Evolutionary conservation across 2,888 invertebrate genomes (phyloP), one percentile per base, ranked within the genome.

Genomic region (Euclidia mi): DNA sequence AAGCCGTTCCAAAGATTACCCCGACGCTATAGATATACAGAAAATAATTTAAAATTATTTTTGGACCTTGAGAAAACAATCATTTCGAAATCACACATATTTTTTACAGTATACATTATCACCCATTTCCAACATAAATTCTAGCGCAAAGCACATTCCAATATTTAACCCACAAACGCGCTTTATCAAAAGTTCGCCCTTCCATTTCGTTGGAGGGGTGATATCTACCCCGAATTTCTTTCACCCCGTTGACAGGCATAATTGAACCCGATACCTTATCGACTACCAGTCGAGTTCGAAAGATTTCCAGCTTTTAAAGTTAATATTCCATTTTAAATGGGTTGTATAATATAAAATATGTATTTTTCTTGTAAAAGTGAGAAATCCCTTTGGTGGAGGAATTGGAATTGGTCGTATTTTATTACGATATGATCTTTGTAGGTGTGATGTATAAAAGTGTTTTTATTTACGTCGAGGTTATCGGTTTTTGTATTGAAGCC

Each of bases 231-330:
- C 14, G 42, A 58, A 42, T 44, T 55, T 59, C 58, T 42, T 58
- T 58, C 49, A 41, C 11, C 45, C 45, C 56, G 81, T 66, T 76
- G 83, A 82, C 79, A 78, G 74, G 47, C 63, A 73, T 79, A 82
- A 83, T 82, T 82, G 81, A 80, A 69, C 75, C 40, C 65, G 78
- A 82, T 80, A 79, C 68, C 71, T 76, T 81, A 83, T 80, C 82
- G 73, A 52, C 10, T 32, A 9, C 46, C 44, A 28, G 34, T 11
- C 32, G n/a, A 50, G 45, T 40, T 56, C 20, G 29, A 44, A 43
- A 11, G 12, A 62, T 50, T 60, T 45, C 38, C 6, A 20, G 14
- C 35, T 45, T 62, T 64, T 60, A 37, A 51, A 59, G 25, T 42
- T 9, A 29, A 53, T 55, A 34, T 35, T 49, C 32, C 25, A 49